Base-by-base conservation (phyloP, 2,797 vertebrate genomes). In the Synanceia verrucosa region DNA sequence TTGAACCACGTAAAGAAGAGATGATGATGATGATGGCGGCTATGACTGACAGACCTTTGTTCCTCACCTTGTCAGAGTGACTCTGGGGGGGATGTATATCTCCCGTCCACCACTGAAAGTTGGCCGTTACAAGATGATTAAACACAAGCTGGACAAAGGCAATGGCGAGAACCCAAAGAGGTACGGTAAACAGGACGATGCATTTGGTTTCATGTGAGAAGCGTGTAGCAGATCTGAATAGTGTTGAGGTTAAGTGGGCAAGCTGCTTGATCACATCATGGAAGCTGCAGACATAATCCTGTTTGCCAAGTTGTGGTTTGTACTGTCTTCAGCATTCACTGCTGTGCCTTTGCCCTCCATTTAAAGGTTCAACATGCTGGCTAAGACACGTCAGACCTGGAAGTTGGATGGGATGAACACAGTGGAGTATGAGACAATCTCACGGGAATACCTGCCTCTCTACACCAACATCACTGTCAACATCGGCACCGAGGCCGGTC, bases 41-140 rank as follows among this genome's bases (percentile, higher is more conserved):
- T 24, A 6, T 29, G 24, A 50, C 28, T 34, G 4, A 24, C 29
- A 63, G 34, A 66, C 5, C 2, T n/a, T 50, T 61, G 9, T 58
- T 19, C 69, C 23, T 56, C 2, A 1, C 68, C 23, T 29, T 19
- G 39, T 63, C 86, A 96, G 96, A 69, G 95, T 96, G 74, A 91
- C 94, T 21, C 88, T 96, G 53, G 93, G 88, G 1, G 94, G 94
- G 13, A 94, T 96, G 96, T 79, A 89, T 34, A 96, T 96, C 84
- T 88, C 89, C 37, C 94, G 95, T 8, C 96, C 96, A 0, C 91
- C 95, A 0, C 29, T 95, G 63, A 90, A 85, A 21, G 68, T 94
- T 2, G 94, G 95, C n/a, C 87, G 88, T 14, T 96, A 96, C 86
- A 95, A 93, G 80, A 95, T 96, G 95, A 95, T 96, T 47, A 96